Base-by-base conservation (phyloP, 2,888 invertebrate genomes). In the Drosophila fungiperda region DNA sequence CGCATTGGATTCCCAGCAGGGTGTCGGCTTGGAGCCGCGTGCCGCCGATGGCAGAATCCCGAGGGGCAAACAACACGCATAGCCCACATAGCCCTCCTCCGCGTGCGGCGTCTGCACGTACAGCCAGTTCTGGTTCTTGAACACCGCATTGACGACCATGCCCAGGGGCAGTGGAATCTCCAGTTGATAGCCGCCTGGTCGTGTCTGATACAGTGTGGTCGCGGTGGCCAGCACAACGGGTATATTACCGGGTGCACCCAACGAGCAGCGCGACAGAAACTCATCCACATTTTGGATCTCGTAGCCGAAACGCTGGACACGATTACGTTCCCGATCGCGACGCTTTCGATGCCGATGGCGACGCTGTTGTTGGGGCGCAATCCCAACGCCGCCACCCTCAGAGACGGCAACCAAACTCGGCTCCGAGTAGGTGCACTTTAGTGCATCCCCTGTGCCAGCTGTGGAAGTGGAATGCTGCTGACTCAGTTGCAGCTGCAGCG, bases 51-150 rank as follows among this genome's bases (percentile, higher is more conserved):
- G 96, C 73, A 96, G 90, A 80, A 96, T 96, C 33, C 97, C 97
- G 59, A 97, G 92, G 2, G 97, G 97, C 74, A 97, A 92, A 90
- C 97, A 97, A 3, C 96, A 95, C 20, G 95, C 94, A 78, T 97
- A 97, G 74, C 95, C 94, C 29, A 97, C 96, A 86, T 97, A 97
- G 0, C 97, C 97, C 91, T 97, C 97, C 80, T 97, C 96, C 0
- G 96, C 96, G 82, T 97, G 97, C 3, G 97, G 97, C 1, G 97
- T 97, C 92, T 97, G 97, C 23, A 96, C 97, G 90, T 97, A 97
- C 42, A 97, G 93, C 97, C 97, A 97, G 85, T 95, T 95, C 83
- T 97, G 95, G 89, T 96, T 97, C 92, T 97, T 97, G 92, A 97
- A 97, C 33, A 97, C 96, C 0, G 97, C 97, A 92, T 97, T 97